Evolutionary conservation across 2,888 invertebrate species (phyloP).

Genomic region (Limnephilus rhombicus): DNA sequence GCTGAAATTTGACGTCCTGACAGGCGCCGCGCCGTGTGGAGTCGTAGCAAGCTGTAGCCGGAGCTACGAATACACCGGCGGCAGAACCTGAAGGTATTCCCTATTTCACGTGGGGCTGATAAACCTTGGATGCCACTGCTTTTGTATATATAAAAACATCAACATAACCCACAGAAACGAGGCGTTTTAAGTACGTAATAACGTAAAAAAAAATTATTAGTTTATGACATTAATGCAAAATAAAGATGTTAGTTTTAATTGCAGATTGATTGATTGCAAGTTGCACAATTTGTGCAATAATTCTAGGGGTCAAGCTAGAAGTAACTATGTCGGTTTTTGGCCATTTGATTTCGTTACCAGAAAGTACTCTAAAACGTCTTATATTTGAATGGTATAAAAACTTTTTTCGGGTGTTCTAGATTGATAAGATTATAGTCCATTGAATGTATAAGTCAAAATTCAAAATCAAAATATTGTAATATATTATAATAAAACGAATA

Average conservation of each 20-base stretch:
- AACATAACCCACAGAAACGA: background rate
- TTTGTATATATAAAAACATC: background rate
- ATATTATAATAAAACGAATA: too few species aligned
- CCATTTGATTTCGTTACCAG: too few species aligned
- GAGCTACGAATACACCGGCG: constrained; percentile 45
- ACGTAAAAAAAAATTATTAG: background rate
- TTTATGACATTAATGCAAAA: background rate
- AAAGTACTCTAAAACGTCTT: too few species aligned
- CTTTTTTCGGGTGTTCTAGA: too few species aligned
- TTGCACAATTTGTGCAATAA: too few species aligned
- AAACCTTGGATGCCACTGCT: background rate
- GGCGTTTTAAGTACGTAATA: background rate
- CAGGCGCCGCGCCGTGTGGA: constrained; percentile 69
- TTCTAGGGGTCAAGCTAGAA: too few species aligned
- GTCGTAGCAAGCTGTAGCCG: constrained; percentile 57
- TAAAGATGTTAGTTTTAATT: background rate
- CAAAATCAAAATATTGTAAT: too few species aligned
- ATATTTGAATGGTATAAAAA: too few species aligned
- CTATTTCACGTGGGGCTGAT: background rate
- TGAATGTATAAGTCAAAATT: too few species aligned
- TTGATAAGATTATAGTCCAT: too few species aligned
- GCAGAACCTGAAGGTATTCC: constrained; percentile 33
- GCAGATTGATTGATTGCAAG: too few species aligned
- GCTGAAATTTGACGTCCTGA: constrained; percentile 80
- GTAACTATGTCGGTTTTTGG: too few species aligned